A percentile compares a stretch with the other conserved stretches of the same genome.
phyloP scores from a whole-genome alignment of 2,888 invertebrate species.

The Phaedon cochleariae region DNA sequence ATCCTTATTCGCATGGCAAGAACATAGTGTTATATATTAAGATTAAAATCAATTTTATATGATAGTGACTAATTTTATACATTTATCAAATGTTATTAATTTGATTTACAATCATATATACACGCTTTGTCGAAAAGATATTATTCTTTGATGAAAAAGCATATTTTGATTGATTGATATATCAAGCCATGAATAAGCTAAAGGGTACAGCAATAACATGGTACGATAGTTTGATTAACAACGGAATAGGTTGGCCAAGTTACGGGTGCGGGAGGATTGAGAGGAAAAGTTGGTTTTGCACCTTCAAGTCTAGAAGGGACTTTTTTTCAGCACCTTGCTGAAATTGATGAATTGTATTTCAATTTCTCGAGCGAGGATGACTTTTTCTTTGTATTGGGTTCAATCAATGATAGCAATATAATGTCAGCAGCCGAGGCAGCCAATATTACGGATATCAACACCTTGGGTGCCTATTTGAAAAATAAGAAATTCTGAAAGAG shows the following conservation, averaged over 20 bases:
- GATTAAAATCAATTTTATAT: too few relatives aligned
- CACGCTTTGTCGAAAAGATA: conserved; percentile 10
- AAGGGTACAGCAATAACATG: too few relatives aligned
- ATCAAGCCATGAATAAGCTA: conserved; percentile 33
- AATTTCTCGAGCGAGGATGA: conserved; percentile 35
- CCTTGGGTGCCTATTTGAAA: conserved; percentile 30
- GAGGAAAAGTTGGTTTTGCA: conserved; percentile 22
- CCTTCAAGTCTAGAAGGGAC: too few relatives aligned
- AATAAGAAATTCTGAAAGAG: conserved; percentile 5
- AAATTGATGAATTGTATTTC: conserved; percentile 31
- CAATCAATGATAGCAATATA: conserved; percentile 31
- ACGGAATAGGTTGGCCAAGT: background rate
- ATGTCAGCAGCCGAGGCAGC: too few relatives aligned
- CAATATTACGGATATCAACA: too few relatives aligned
- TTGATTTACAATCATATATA: too few relatives aligned
- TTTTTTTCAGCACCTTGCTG: conserved; percentile 34
- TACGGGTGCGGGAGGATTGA: conserved; percentile 24
- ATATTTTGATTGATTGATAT: too few relatives aligned
- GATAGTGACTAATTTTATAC: too few relatives aligned
- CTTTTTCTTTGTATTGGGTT: conserved; percentile 33
- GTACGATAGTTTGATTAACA: too few relatives aligned
- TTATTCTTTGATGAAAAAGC: conserved; percentile 12
- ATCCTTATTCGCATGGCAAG: too few relatives aligned
- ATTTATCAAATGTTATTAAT: conserved; percentile 27
- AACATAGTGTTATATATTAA: too few relatives aligned